Conservation (phyloP, 2,113 vertebrate species). For the Ondatra zibethicus region DNA sequence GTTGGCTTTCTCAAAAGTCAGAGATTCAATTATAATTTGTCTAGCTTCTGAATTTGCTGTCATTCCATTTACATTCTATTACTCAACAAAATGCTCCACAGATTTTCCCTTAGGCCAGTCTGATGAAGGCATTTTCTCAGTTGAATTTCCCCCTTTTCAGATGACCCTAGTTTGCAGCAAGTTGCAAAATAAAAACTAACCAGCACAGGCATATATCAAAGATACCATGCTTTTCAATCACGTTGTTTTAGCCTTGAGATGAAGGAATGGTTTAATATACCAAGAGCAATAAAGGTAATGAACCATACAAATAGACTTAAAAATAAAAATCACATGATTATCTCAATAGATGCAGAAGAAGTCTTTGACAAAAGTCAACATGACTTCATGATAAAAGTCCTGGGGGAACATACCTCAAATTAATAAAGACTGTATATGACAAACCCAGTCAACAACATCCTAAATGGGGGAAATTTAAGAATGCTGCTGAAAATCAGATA, state of each 20-base stretch:
- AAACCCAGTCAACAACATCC: background rate
- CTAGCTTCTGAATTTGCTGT: no score
- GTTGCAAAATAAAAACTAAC: background rate
- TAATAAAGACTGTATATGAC: no score
- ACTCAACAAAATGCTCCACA: background rate
- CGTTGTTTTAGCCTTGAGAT: background rate
- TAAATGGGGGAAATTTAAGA: background rate
- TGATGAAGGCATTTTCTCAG: background rate
- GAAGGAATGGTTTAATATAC: background rate
- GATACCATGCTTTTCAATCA: background rate
- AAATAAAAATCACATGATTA: background rate
- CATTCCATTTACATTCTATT: no score
- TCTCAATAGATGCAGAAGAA: background rate
- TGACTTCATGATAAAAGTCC: background rate
- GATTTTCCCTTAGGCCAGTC: background rate
- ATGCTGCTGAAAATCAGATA: background rate
- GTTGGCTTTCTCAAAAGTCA: no score
- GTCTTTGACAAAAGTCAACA: background rate
- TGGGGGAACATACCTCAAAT: background rate
- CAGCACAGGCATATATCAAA: background rate
- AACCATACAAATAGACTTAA: background rate
- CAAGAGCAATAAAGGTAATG: background rate
- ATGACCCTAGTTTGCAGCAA: background rate
- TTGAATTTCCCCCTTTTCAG: background rate
- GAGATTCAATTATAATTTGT: no score